Evolutionary conservation across 37 sponge, comb jelly and placozoan genomes (phyloP).

Genomic region (Lycopodina hypogea): DNA sequence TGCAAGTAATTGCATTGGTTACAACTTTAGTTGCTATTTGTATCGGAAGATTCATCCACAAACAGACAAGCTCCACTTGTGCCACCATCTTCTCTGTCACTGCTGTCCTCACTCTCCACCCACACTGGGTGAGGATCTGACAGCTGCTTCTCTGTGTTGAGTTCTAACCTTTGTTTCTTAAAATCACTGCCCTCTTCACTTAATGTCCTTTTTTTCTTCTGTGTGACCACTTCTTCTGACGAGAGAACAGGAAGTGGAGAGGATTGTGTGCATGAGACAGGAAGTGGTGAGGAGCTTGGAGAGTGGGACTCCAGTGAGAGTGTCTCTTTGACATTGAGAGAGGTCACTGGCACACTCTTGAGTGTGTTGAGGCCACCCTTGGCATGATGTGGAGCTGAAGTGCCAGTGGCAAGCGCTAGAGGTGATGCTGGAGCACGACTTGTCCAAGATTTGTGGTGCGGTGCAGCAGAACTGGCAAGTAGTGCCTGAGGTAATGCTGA

Average conservation of each 20-base stretch:
- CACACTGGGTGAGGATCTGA: background rate
- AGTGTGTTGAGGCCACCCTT: background rate
- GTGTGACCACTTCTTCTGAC: background rate
- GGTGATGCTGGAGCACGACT: background rate
- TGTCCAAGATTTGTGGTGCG: background rate
- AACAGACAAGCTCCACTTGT: conserved; percentile 7
- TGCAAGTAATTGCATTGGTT: no score
- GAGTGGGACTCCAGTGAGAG: background rate
- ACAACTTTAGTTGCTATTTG: background rate
- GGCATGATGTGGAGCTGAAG: background rate
- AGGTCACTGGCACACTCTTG: background rate
- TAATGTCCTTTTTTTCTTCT: background rate
- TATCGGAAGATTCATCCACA: background rate
- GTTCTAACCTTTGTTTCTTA: no score
- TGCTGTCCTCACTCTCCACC: background rate
- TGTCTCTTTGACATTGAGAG: background rate
- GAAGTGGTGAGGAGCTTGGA: background rate
- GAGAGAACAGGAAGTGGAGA: background rate
- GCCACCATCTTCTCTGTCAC: background rate
- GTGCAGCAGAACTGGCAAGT: no score
- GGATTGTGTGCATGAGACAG: background rate
- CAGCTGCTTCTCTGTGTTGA: background rate
- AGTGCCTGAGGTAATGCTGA: no score
- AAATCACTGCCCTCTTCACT: background rate
- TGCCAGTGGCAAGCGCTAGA: background rate